phyloP scores from a whole-genome alignment of 1,140 invertebrate genomes.

The Drosophila rufa region DNA sequence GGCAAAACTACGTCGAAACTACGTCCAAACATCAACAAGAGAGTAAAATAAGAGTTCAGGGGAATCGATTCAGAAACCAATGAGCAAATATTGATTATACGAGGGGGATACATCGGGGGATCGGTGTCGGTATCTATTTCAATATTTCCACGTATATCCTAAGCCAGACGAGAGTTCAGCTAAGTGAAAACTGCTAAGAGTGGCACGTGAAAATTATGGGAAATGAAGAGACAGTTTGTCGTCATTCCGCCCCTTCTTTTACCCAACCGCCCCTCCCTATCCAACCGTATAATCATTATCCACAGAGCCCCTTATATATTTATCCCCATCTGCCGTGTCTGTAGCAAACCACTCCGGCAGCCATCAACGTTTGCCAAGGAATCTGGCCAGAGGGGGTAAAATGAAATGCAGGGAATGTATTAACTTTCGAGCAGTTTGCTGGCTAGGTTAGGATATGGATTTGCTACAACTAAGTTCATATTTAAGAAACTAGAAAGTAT shows the following conservation, averaged over 20 bases:
- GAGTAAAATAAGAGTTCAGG: conserved; percentile 5
- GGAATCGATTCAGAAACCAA: conserved; percentile 32
- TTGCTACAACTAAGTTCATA: neutral
- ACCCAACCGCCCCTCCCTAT: neutral
- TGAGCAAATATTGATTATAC: conserved; percentile 45
- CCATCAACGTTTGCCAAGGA: conserved; percentile 34
- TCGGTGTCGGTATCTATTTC: conserved; percentile 31
- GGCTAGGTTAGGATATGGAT: neutral
- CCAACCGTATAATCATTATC: conserved; percentile 56
- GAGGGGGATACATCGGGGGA: neutral
- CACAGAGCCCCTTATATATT: conserved; percentile 4
- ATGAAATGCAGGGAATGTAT: conserved; percentile 1
- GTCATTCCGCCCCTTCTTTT: neutral
- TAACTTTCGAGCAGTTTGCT: neutral
- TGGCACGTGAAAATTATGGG: conserved; percentile 64
- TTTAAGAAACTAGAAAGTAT: no score
- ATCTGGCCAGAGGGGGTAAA: conserved; percentile 25
- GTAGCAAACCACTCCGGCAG: conserved; percentile 24
- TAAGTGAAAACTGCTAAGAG: conserved; percentile 64
- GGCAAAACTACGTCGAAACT: conserved; percentile 15
- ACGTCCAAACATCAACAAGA: conserved; percentile 33
- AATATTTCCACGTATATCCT: conserved; percentile 46
- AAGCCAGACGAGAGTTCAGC: conserved; percentile 18
- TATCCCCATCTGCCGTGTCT: conserved; percentile 20
- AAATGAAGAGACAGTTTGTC: conserved; percentile 24